Conservation (phyloP, 2,797 vertebrate genomes). For the Microchirus variegatus region DNA sequence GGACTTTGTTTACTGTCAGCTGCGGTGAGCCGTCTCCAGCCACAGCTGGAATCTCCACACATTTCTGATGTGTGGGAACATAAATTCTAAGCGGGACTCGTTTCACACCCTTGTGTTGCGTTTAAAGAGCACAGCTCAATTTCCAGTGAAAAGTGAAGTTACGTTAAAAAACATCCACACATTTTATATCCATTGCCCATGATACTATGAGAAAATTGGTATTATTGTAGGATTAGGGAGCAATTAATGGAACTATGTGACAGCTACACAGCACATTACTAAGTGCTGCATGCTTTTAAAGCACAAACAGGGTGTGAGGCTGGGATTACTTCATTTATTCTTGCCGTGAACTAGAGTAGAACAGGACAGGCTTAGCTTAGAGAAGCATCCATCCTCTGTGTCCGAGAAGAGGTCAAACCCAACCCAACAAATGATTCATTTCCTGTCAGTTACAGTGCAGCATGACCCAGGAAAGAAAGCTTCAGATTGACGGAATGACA, state of each 20-base stretch:
- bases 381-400: slow-evolving; percentile 10
- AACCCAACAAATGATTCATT: slow-evolving; percentile 19
- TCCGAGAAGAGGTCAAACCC: slow-evolving; percentile 23
- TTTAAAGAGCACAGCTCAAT: background rate
- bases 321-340: slow-evolving; percentile 30
- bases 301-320: slow-evolving; percentile 15
- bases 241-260: too few species aligned
- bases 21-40: slow-evolving; percentile 38
- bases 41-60: slow-evolving; percentile 43
- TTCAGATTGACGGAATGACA: slow-evolving; percentile 13
- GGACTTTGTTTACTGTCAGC: slow-evolving; percentile 52
- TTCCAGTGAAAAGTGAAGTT: too few species aligned
- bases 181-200: too few species aligned
- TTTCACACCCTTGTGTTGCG: slow-evolving; percentile 12
- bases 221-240: too few species aligned
- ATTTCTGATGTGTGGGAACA: slow-evolving; percentile 44
- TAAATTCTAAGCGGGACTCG: slow-evolving; percentile 21
- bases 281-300: background rate
- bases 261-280: too few species aligned
- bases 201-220: too few species aligned
- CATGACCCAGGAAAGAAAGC: slow-evolving; percentile 11
- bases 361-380: background rate
- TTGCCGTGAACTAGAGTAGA: slow-evolving; percentile 21
- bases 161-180: too few species aligned
- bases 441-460: slow-evolving; percentile 14